These are phyloP conservation scores for Craniophora ligustri DNA, from an alignment of 2,888 invertebrate genomes.

Conservation along the genomic window DNA sequence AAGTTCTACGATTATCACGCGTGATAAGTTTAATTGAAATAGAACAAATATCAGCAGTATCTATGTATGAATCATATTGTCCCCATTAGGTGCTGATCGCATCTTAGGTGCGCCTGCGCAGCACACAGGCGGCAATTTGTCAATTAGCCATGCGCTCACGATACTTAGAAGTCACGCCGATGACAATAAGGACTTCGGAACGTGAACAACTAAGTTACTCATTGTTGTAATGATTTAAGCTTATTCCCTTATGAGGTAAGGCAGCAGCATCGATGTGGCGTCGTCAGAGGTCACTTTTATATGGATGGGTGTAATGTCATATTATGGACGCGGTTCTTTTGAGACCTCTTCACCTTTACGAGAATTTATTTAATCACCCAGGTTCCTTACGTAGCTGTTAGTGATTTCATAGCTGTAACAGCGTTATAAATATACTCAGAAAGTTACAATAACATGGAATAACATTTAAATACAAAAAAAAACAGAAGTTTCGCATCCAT, in stretches of 20 bases:
- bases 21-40: background rate
- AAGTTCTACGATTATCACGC: no score
- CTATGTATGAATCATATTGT: slow-evolving; percentile 46
- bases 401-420: background rate
- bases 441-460: background rate
- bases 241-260: slow-evolving; percentile 17
- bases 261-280: background rate
- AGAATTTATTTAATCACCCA: background rate
- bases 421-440: background rate
- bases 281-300: slow-evolving; percentile 13
- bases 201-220: slow-evolving; percentile 35
- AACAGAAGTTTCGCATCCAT: no score
- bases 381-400: background rate
- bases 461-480: background rate
- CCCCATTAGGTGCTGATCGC: slow-evolving; percentile 35
- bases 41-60: slow-evolving; percentile 10
- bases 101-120: slow-evolving; percentile 26
- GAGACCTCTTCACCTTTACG: background rate
- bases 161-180: slow-evolving; percentile 30
- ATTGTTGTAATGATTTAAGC: slow-evolving; percentile 24
- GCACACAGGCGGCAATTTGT: slow-evolving; percentile 27
- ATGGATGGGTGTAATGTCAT: slow-evolving; percentile 8
- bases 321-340: background rate
- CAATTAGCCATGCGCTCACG: slow-evolving; percentile 43
- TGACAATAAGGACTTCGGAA: slow-evolving; percentile 29